Percentiles rank a stretch among this genome's conserved stretches.
Evolutionary conservation across 1,140 invertebrate genomes (phyloP).

Genomic region (Rhizoglyphus robini): DNA sequence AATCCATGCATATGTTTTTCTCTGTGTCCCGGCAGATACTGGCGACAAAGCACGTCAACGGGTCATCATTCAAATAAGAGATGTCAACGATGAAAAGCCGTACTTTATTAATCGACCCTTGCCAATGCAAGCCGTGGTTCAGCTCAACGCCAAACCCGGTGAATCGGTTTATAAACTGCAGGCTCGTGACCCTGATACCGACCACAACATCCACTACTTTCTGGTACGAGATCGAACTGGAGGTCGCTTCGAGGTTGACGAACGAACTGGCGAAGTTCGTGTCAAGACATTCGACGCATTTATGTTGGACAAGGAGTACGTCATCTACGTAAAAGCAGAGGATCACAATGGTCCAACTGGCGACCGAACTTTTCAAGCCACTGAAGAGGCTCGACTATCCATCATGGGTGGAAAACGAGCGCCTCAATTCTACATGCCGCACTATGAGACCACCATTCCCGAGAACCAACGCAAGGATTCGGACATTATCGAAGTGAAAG

Average conservation of each 20-base stretch:
- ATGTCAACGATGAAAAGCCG: conserved; percentile 85
- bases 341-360: conserved; percentile 82
- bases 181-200: conserved; percentile 82
- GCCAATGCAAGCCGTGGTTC: conserved; percentile 90
- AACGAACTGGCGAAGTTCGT: conserved; percentile 79
- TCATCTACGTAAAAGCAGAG: conserved; percentile 85
- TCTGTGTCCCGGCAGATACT: no score
- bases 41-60: conserved; percentile 65
- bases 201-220: conserved; percentile 89
- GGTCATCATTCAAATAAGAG: conserved; percentile 83
- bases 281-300: conserved; percentile 78
- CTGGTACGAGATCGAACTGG: conserved; percentile 75
- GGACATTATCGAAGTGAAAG: conserved; percentile 88
- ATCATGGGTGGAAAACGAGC: conserved; percentile 84
- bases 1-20: no score
- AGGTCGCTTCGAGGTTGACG: conserved; percentile 71
- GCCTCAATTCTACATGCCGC: conserved; percentile 83
- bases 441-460: conserved; percentile 82
- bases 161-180: conserved; percentile 89
- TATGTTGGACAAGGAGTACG: conserved; percentile 88
- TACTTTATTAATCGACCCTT: conserved; percentile 85
- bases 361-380: conserved; percentile 72
- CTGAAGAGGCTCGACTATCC: conserved; percentile 72
- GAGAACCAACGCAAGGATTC: conserved; percentile 92
- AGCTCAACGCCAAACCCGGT: conserved; percentile 80